Base-by-base conservation (phyloP, 2,888 invertebrate species). In the Sisyra nigra region DNA sequence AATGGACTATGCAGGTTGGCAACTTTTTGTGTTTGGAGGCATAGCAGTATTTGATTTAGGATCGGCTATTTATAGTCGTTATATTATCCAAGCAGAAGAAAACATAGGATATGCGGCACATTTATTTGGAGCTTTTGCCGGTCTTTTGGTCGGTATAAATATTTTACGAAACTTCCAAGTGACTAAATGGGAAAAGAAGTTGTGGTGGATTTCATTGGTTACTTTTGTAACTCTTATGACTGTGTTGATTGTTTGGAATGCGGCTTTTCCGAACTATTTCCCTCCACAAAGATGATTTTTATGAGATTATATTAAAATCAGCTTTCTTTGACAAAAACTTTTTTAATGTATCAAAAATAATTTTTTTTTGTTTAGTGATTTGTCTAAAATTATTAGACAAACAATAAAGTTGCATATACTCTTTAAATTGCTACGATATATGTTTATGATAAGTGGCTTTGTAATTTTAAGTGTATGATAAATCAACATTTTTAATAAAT, bases 31-130 rank as follows among this genome's bases (percentile, higher is more conserved):
- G 13, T 83, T 93, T 56, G 53, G 86, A 0, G 59, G 86, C 3
- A 69, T 92, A 50, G 80, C 82, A 6, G 71, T 69, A 0, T 76
- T 81, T 34, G 94, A 94, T 62, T 69, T 88, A 42, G 85, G 86
- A 19, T 77, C 85, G n/a, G 91, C 93, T 0, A 70, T 93, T 24
- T 91, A 89, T 62, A 79, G 83, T 56, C 69, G 86, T 15, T 86
- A 89, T 59, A 66, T 65, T 72, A 9, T 69, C 74, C 32, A 63
- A 70, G 1, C 54, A 59, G 63, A 72, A 37, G 77, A 76, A 56
- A 77, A 86, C 62, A 78, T 89, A 42, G 91, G 91, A n/a, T 92
- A 92, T 57, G 80, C 86, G 5, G 92, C 92, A 14, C 93, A 94
- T 62, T 63, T 91, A 32, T 88, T 84, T 0, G 93, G 93, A 2